Evolutionary conservation across 2,888 invertebrate genomes (phyloP).

Genomic region (Rosalia funebris): DNA sequence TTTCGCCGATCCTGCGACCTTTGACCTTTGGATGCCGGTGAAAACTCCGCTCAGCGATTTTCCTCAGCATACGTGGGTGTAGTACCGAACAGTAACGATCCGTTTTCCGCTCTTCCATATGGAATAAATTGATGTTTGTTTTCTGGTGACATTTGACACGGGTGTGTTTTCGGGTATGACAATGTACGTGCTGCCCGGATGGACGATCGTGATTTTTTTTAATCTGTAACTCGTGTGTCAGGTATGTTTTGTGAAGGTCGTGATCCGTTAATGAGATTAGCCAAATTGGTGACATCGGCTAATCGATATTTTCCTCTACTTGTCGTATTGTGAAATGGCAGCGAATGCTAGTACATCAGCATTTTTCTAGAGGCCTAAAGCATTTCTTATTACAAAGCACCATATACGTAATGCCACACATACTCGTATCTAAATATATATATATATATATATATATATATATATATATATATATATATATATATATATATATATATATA

Average conservation of each 20-base stretch:
- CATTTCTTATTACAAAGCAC: too few species aligned
- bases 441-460: too few species aligned
- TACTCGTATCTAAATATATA: too few species aligned
- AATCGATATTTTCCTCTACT: neutral
- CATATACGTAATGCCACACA: too few species aligned
- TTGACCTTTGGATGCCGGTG: conserved; percentile 24
- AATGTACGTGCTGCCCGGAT: neutral
- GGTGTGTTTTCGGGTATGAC: neutral
- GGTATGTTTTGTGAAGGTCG: too few species aligned
- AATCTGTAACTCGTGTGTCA: neutral
- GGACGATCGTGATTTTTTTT: neutral
- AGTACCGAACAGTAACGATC: conserved; percentile 32
- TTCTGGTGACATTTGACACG: neutral
- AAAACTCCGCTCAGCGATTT: conserved; percentile 25
- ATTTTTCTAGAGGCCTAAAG: too few species aligned
- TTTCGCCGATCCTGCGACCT: conserved; percentile 29
- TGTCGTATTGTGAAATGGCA: too few species aligned
- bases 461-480: too few species aligned
- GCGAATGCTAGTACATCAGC: too few species aligned
- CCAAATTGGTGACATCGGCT: too few species aligned
- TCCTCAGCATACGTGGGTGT: conserved; percentile 24
- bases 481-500: too few species aligned
- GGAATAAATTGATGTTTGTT: neutral
- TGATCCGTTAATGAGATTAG: too few species aligned
- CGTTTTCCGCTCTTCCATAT: conserved; percentile 17